These are phyloP conservation scores for Phalanger gymnotis DNA, from an alignment of 2,797 vertebrate genomes.

Conservation along the genomic window DNA sequence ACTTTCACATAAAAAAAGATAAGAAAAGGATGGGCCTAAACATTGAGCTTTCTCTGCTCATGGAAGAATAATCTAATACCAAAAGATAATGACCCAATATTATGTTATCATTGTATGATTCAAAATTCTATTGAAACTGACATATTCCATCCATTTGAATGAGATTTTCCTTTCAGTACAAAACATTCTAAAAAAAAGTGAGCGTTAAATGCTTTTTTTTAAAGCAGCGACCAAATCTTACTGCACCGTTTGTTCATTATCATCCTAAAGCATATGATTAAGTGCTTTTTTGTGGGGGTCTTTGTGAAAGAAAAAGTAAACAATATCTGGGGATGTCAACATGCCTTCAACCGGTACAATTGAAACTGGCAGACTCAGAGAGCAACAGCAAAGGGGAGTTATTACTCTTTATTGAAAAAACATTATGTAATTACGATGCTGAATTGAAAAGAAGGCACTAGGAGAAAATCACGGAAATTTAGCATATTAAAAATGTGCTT, in stretches of 20 bases:
- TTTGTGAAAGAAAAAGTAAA: not conserved
- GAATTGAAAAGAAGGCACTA: not conserved
- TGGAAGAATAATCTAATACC: not conserved
- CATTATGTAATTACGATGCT: not conserved
- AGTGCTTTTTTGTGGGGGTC: not conserved
- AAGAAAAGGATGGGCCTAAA: not conserved
- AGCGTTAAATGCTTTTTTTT: not conserved
- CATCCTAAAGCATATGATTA: not conserved
- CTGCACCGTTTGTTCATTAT: not conserved
- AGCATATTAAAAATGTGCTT: not conserved
- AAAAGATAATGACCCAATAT: constrained; percentile 7
- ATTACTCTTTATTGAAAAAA: not conserved
- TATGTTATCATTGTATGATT: not conserved
- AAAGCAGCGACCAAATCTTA: not conserved
- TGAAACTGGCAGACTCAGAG: not conserved
- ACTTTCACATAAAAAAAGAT: not conserved
- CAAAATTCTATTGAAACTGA: constrained; percentile 2
- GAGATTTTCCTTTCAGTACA: not conserved
- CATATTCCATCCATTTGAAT: not conserved
- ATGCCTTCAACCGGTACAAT: not conserved
- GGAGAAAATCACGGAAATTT: not conserved
- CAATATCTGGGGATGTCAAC: not conserved
- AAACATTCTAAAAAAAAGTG: not conserved
- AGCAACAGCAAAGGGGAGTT: not conserved
- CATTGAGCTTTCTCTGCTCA: not conserved